These are phyloP conservation scores for Scolopax mira DNA, from an alignment of 2,113 vertebrate genomes.

Conservation along the genomic window DNA sequence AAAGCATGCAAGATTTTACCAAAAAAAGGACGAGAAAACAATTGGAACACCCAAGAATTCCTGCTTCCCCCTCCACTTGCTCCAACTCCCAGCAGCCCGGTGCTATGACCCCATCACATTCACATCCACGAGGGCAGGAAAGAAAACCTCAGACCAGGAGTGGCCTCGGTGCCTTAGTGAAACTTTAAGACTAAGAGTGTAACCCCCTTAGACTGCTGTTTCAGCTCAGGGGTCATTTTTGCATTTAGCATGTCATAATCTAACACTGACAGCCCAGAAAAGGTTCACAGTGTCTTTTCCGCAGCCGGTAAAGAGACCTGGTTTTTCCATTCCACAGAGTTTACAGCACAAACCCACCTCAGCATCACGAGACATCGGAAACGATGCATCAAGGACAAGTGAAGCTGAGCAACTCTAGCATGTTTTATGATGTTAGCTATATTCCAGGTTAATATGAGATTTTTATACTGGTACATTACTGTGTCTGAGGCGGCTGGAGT, in stretches of 20 bases:
- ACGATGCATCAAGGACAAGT: background rate
- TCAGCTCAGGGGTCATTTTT: background rate
- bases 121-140: background rate
- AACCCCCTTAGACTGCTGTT: background rate
- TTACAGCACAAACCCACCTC: background rate
- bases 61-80: background rate
- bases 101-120: background rate
- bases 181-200: background rate
- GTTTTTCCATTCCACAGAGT: background rate
- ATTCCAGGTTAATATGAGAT: conserved; percentile 16
- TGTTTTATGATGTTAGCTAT: conserved; percentile 5
- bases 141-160: background rate
- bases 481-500: background rate
- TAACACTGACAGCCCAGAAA: background rate
- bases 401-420: background rate
- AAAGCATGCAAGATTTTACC: background rate
- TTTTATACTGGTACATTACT: conserved; percentile 24
- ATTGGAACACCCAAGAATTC: background rate
- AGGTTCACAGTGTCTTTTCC: background rate
- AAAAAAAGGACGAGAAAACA: background rate
- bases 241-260: background rate
- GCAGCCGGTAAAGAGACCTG: background rate
- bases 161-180: background rate
- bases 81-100: background rate
- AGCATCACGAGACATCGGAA: background rate